phyloP scores from a whole-genome alignment of 2,797 vertebrate genomes.

The Hemitrygon akajei region DNA sequence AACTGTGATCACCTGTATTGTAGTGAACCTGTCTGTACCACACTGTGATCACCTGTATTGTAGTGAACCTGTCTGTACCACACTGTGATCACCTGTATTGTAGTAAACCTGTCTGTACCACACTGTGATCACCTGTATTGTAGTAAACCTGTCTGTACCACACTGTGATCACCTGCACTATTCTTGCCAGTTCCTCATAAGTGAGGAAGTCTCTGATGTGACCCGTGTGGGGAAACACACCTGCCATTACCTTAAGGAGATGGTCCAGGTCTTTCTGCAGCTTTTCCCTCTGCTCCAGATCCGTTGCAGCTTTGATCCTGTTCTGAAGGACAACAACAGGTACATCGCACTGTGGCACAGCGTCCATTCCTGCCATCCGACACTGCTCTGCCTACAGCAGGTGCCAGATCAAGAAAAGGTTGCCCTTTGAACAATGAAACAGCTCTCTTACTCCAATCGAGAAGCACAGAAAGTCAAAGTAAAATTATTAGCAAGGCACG shows the following conservation, averaged over 20 bases:
- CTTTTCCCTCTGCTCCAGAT: background rate
- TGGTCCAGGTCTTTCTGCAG: background rate
- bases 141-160: background rate
- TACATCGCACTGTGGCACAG: background rate
- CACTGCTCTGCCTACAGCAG: background rate
- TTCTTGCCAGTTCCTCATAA: background rate
- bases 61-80: too few relatives aligned
- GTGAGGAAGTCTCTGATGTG: background rate
- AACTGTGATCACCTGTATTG: too few relatives aligned
- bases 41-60: too few relatives aligned
- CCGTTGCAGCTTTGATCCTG: constrained; percentile 5
- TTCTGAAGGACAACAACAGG: background rate
- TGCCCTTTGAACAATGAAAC: background rate
- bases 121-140: too few relatives aligned
- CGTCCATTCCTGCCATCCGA: background rate
- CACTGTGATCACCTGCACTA: background rate
- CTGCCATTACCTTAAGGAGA: constrained; percentile 5
- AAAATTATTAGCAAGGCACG: too few relatives aligned
- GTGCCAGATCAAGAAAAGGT: background rate
- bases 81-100: too few relatives aligned
- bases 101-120: too few relatives aligned
- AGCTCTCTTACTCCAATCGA: background rate
- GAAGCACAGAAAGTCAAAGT: background rate
- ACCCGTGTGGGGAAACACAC: too few relatives aligned
- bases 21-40: too few relatives aligned